Evolutionary conservation across 2,113 vertebrate species (phyloP), one percentile per base, ranked within the genome.

Genomic region (Benitochromis conjunctus): DNA sequence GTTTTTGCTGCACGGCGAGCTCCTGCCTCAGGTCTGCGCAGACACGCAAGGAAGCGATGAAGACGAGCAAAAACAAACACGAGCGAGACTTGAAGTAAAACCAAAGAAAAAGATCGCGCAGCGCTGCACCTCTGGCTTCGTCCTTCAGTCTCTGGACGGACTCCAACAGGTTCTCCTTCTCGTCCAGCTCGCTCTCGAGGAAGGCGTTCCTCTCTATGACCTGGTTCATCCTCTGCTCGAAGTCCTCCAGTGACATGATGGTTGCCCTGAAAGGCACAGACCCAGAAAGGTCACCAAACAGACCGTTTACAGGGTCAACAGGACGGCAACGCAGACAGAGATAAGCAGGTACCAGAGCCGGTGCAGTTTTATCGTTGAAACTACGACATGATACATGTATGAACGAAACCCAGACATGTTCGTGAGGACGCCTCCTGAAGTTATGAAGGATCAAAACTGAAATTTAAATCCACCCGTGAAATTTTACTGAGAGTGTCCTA

Each of bases 151-250:
- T 96, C 94, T 99, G 98, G 7, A 99, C 97, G 0, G 98, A 99
- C 88, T 97, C 98, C 24, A 98, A 84, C 5, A 99, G 97, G 56
- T 96, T 98, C 94, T 99, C 98, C 54, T 99, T 99, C 93, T 99
- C 98, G 2, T 99, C 98, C 66, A 99, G 96, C 74, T 99, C 98
- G 24, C 98, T 99, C 95, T 99, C 98, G 87, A 99, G 95, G 92
- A 99, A 98, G 78, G 98, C 98, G 38, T 99, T 99, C 89, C 98
- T 96, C 94, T 99, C 98, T 8, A 99, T 99, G 34, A 98, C 98
- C 66, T 99, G 97, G 94, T 99, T 99, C 96, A 99, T 96, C 84
- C 98, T 96, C 90, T 98, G 97, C 83, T 99, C 98, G 89, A 99
- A 99, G 87, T 99, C 98, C 89, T 99, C 98, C 91, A 99, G 94